Evolutionary conservation across 2,888 invertebrate species (phyloP).

Genomic region (Meta bourneti): DNA sequence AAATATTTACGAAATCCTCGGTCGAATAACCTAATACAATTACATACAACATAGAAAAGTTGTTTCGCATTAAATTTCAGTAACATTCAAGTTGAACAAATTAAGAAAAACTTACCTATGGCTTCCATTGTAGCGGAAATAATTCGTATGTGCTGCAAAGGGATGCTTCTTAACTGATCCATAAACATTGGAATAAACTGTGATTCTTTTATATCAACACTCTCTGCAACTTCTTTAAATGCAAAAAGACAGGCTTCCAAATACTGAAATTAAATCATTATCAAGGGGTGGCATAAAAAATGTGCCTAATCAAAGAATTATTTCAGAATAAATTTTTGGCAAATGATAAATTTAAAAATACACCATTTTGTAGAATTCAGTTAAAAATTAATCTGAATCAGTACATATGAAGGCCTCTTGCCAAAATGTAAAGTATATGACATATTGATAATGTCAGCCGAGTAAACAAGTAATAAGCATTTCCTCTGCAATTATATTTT

Average conservation of each 20-base stretch:
- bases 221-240: slow-evolving; percentile 84
- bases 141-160: slow-evolving; percentile 84
- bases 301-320: background rate
- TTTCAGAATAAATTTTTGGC: background rate
- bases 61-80: no score
- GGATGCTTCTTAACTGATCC: slow-evolving; percentile 85
- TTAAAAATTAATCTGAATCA: background rate
- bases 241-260: slow-evolving; percentile 87
- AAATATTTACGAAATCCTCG: no score
- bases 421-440: no score
- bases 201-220: slow-evolving; percentile 84
- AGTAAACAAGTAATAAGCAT: no score
- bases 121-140: slow-evolving; percentile 88
- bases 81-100: no score
- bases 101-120: slow-evolving; percentile 83
- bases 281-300: slow-evolving; percentile 11
- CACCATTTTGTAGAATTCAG: background rate
- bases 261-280: slow-evolving; percentile 80
- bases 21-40: background rate
- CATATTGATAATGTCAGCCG: no score
- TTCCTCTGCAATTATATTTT: no score
- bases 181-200: slow-evolving; percentile 84
- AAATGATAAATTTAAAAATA: no score
- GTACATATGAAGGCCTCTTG: no score
- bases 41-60: background rate